Evolutionary conservation across 2,797 vertebrate genomes (phyloP).

Genomic region (Pachyuromys duprasi): DNA sequence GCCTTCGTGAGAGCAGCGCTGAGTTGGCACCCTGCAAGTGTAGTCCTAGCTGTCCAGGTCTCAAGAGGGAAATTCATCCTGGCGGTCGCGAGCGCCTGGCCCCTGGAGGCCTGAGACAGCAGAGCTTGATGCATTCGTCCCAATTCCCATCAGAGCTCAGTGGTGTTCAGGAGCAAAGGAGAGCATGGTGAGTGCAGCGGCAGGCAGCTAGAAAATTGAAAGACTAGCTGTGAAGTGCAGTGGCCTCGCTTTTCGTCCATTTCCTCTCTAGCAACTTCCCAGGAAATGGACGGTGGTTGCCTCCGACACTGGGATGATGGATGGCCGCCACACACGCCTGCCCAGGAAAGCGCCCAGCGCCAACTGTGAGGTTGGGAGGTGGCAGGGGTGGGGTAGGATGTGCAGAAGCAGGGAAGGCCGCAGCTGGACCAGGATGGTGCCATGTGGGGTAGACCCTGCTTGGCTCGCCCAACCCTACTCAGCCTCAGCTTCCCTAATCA

Average conservation of each 20-base stretch:
- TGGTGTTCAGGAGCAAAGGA: not conserved
- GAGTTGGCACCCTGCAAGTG: accelerated
- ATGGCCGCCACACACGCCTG: not conserved
- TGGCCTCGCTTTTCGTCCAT: not conserved
- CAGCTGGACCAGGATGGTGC: not conserved
- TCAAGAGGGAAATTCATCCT: not conserved
- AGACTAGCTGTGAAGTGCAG: constrained; percentile 44
- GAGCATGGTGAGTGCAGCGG: not conserved
- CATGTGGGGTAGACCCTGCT: not conserved
- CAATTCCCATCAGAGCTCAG: not conserved
- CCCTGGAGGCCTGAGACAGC: not conserved
- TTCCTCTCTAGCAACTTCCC: constrained; percentile 76
- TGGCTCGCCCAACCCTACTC: not conserved
- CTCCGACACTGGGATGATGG: constrained; percentile 69
- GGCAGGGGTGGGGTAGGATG: not conserved
- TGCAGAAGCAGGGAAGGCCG: not conserved
- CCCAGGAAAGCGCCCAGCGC: not conserved
- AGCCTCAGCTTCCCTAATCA: not conserved
- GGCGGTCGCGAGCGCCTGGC: not conserved
- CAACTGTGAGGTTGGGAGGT: not conserved
- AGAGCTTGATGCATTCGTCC: not conserved
- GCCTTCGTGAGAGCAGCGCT: not conserved
- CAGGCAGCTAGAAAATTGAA: constrained; percentile 50
- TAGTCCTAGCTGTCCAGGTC: not conserved
- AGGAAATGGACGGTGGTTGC: constrained; percentile 38